Percentiles rank a stretch among this genome's conserved stretches.
Conservation (phyloP, 1,140 invertebrate genomes). For the Antheraea mylitta region DNA sequence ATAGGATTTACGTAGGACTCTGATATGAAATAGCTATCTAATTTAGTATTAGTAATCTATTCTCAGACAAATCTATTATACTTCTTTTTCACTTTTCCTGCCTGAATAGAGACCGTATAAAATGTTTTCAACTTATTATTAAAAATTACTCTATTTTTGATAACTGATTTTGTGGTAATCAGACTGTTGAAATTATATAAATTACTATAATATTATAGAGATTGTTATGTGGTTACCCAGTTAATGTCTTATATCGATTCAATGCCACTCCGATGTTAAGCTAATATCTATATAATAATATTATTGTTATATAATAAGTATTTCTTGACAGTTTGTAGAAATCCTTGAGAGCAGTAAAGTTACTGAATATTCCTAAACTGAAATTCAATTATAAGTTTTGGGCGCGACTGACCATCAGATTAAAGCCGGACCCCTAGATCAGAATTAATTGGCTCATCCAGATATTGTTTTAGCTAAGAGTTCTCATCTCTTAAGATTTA, state of each 20-base stretch:
- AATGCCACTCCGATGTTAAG: neutral
- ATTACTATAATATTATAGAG: neutral
- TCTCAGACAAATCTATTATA: too few relatives aligned
- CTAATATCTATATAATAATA: neutral
- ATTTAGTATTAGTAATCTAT: too few relatives aligned
- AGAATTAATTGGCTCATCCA: conserved; percentile 76
- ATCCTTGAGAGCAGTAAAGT: conserved; percentile 31
- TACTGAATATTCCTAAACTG: conserved; percentile 63
- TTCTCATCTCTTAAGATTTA: conserved; percentile 72
- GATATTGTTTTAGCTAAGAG: conserved; percentile 66
- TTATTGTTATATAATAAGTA: conserved; percentile 6
- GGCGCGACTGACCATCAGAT: conserved; percentile 76
- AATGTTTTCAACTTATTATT: too few relatives aligned
- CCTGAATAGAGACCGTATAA: too few relatives aligned
- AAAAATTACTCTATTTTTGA: too few relatives aligned
- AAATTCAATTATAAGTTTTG: conserved; percentile 77
- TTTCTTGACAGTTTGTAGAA: conserved; percentile 1
- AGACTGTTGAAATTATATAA: neutral
- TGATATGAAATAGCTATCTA: too few relatives aligned
- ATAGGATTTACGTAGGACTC: too few relatives aligned
- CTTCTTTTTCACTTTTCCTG: too few relatives aligned
- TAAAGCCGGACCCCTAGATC: conserved; percentile 65
- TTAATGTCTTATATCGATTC: neutral
- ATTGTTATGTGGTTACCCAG: neutral
- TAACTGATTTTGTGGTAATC: neutral